Evolutionary conservation across 2,888 invertebrate genomes (phyloP).

Genomic region (Oscheius onirici): DNA sequence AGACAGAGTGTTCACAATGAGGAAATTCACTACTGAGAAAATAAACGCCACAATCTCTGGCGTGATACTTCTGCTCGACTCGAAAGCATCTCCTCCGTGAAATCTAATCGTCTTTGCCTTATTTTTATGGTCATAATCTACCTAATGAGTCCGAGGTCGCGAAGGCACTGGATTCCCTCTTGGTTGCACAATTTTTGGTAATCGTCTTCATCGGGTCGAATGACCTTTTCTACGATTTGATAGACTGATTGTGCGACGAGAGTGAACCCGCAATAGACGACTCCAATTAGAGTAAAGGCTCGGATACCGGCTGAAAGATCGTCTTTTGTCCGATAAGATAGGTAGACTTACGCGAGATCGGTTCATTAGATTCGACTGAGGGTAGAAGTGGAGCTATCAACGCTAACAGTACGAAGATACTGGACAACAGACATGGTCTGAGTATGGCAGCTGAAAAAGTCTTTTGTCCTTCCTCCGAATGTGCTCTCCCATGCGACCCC

Average conservation of each 20-base stretch:
- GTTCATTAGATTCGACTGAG: constrained; percentile 39
- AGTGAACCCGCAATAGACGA: constrained; percentile 6
- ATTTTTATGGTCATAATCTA: constrained; percentile 12
- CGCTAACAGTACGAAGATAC: constrained; percentile 62
- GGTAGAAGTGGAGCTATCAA: constrained; percentile 62
- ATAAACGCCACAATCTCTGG: constrained; percentile 58
- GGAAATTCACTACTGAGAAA: constrained; percentile 46
- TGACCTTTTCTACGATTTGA: constrained; percentile 32
- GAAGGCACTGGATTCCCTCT: constrained; percentile 20
- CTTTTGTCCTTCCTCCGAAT: background rate
- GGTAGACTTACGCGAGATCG: constrained; percentile 51
- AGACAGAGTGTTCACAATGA: constrained; percentile 49
- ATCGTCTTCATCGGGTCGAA: constrained; percentile 6
- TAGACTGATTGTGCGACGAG: constrained; percentile 23
- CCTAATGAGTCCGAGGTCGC: constrained; percentile 34
- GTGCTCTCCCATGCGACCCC: background rate
- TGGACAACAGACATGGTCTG: constrained; percentile 65
- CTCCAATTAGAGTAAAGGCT: constrained; percentile 1
- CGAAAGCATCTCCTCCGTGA: constrained; percentile 46
- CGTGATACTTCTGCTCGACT: constrained; percentile 48
- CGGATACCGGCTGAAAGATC: constrained; percentile 22
- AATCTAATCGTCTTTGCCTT: constrained; percentile 40
- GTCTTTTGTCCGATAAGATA: background rate
- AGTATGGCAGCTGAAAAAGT: constrained; percentile 59
- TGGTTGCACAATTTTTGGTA: constrained; percentile 18